phyloP scores from a whole-genome alignment of 2,797 vertebrate species.

The Pipistrellus nathusii region DNA sequence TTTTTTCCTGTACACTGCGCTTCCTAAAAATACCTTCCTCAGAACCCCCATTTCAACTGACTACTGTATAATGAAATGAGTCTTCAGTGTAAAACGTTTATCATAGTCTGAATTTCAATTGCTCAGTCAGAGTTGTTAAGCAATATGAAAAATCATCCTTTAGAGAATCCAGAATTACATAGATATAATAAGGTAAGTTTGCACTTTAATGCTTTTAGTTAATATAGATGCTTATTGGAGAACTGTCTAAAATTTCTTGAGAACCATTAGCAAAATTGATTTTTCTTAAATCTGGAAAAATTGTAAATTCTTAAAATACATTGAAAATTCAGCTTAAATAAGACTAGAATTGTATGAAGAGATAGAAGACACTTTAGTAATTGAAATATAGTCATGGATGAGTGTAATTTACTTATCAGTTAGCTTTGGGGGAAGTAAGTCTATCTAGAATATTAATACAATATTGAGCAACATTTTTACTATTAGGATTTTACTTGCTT shows the following conservation, averaged over 20 bases:
- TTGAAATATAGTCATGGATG: constrained; percentile 64
- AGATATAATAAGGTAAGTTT: constrained; percentile 75
- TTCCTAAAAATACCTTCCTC: constrained; percentile 71
- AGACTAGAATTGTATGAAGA: constrained; percentile 34
- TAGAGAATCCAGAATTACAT: constrained; percentile 74
- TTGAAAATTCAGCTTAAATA: constrained; percentile 67
- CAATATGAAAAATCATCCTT: constrained; percentile 81
- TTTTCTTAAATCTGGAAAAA: constrained; percentile 69
- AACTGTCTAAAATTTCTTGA: constrained; percentile 66
- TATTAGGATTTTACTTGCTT: constrained; percentile 46
- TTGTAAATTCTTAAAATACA: constrained; percentile 66
- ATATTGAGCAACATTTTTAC: constrained; percentile 44
- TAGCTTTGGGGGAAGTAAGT: constrained; percentile 54
- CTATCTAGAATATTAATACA: constrained; percentile 57
- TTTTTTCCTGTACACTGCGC: constrained; percentile 70
- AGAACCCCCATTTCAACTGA: constrained; percentile 76
- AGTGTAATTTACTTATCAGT: constrained; percentile 62
- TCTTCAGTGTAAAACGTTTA: constrained; percentile 69
- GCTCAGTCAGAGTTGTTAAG: constrained; percentile 75
- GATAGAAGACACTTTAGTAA: constrained; percentile 28
- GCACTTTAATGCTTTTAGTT: constrained; percentile 74
- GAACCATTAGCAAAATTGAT: constrained; percentile 77
- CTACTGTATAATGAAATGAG: constrained; percentile 76
- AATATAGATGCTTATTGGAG: constrained; percentile 75
- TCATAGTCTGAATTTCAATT: constrained; percentile 77